Conservation (phyloP, 2,888 invertebrate species). For the Ectobius pallidus region DNA sequence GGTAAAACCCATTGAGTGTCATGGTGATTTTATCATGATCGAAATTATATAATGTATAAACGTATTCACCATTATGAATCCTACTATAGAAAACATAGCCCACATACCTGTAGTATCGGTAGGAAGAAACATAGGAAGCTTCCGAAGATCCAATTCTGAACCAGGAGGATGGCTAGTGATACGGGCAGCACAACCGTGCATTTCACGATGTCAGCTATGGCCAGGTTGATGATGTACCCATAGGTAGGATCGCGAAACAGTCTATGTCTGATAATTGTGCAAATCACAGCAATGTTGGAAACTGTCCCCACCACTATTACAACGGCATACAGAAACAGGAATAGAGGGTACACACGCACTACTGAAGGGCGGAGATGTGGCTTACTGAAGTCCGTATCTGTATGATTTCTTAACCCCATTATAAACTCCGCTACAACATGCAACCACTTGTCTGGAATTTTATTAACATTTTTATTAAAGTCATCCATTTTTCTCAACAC, state of each 20-base stretch:
- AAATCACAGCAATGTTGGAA: constrained; percentile 65
- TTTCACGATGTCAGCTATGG: constrained; percentile 69
- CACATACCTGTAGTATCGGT: constrained; percentile 72
- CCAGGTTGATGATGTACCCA: constrained; percentile 69
- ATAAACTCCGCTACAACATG: constrained; percentile 52
- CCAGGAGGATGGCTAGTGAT: constrained; percentile 68
- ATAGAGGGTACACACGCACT: constrained; percentile 63
- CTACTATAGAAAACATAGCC: not conserved
- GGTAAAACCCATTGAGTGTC: too few species aligned
- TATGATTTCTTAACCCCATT: constrained; percentile 53
- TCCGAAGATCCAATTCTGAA: constrained; percentile 76
- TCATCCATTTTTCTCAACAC: too few species aligned
- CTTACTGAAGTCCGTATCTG: constrained; percentile 60
- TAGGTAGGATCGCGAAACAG: constrained; percentile 68
- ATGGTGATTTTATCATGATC: too few species aligned
- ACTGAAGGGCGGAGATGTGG: constrained; percentile 66
- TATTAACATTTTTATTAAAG: constrained; percentile 42
- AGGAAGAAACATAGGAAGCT: constrained; percentile 73
- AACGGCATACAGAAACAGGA: constrained; percentile 66
- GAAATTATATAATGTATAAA: too few species aligned
- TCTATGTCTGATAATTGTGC: constrained; percentile 55
- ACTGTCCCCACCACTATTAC: constrained; percentile 63
- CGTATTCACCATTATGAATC: too few species aligned
- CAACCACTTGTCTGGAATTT: constrained; percentile 50
- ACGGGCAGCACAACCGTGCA: constrained; percentile 71